Base-by-base conservation (phyloP, 2,113 vertebrate species). In the Ageneiosus marmoratus region DNA sequence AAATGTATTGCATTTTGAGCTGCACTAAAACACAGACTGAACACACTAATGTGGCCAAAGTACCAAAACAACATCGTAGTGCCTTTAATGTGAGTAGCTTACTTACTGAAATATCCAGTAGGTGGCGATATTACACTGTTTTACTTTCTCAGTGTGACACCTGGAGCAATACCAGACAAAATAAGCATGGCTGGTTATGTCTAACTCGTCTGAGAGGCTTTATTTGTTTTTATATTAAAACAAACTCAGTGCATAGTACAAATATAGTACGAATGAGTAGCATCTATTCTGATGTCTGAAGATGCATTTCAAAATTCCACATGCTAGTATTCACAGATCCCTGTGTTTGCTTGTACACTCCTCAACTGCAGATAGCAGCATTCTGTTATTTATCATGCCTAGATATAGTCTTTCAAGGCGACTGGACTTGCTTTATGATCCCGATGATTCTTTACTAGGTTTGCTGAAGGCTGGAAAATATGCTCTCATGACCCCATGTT, bases 361-460 rank as follows among this genome's bases (percentile, higher is more conserved):
- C 44, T 50, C 50, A 56, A 58, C 84, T 29, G 24, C 34, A 83
- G 76, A 63, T 48, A 63, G 37, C 58, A 79, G 76, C 51, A 75
- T 15, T 32, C 7, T 32, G 15, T 34, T 22, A 55, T 72, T 77
- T 2, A 29, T 78, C 29, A 70, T 44, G 20, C 11, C 10, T 24
- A 69, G 32, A 34, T 7, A 34, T 9, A 20, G 62, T 20, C 16
- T 34, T 34, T 65, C 32, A 65, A 37, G 32, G 34, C 11, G 2
- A 65, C 15, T 24, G 18, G 34, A 24, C 65, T 69, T 41, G 8
- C 34, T 11, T 69, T 67, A 9, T 67, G 16, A 41, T 37, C 18
- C 34, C 22, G 13, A 63, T 65, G 15, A 7, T 67, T 37, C 65
- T 11, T 22, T 41, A 24, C 20, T 3, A 8, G 16, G 63, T 37